Conservation (phyloP, 92 coral and sea anemone species). For the Hydrozoanthus gracilis region DNA sequence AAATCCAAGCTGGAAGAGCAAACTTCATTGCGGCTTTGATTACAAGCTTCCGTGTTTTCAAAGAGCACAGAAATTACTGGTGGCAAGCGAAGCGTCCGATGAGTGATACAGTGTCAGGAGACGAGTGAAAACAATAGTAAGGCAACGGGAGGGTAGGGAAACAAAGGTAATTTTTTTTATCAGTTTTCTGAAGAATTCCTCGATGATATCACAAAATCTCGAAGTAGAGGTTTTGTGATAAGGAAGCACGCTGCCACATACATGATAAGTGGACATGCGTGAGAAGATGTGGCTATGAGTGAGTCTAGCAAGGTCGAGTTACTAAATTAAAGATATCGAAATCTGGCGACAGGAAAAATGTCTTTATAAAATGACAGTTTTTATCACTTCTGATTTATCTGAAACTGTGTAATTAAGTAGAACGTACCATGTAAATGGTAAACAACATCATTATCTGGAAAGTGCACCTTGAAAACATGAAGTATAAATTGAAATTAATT, state of each 20-base stretch:
- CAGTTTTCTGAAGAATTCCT: neutral
- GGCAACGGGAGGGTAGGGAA: neutral
- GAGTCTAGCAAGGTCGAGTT: neutral
- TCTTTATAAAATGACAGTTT: neutral
- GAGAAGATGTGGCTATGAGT: neutral
- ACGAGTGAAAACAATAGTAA: neutral
- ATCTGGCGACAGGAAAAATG: neutral
- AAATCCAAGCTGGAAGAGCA: neutral
- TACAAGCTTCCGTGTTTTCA: conserved; percentile 35
- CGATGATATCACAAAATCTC: conserved; percentile 1
- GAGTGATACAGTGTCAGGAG: conserved; percentile 2
- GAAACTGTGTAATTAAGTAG: too few species aligned
- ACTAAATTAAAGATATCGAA: neutral
- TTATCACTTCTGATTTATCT: neutral
- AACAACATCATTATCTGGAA: too few species aligned
- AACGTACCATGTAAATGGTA: too few species aligned
- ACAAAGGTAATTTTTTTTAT: conserved; percentile 5
- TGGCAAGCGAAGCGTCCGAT: neutral
- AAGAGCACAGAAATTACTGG: neutral
- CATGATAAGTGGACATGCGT: conserved; percentile 8
- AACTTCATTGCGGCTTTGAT: neutral
- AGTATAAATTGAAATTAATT: too few species aligned
- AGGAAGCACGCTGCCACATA: neutral
- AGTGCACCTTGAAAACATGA: too few species aligned
- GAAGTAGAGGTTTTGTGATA: conserved; percentile 20